phyloP scores from a whole-genome alignment of 2,888 invertebrate species.

The Imbricaverruca yamaguchii region DNA sequence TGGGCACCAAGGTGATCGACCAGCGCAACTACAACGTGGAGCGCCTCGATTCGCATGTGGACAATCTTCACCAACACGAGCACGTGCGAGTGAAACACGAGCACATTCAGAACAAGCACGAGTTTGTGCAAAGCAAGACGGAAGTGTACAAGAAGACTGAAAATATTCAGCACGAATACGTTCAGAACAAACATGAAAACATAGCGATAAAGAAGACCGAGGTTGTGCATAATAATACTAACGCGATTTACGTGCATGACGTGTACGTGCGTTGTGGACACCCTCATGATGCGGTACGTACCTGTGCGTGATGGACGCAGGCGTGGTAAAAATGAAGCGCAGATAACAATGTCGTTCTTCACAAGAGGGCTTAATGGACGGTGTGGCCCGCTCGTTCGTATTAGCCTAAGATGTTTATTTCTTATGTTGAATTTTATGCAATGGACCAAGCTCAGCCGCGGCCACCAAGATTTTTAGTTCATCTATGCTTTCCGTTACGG shows the following conservation, averaged over 20 bases:
- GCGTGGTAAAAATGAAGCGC: too few species aligned
- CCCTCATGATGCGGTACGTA: slow-evolving; percentile 27
- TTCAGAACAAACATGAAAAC: slow-evolving; percentile 29
- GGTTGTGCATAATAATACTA: slow-evolving; percentile 25
- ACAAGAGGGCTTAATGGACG: too few species aligned
- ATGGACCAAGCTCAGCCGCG: too few species aligned
- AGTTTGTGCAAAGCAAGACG: slow-evolving; percentile 24
- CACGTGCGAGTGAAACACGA: slow-evolving; percentile 27
- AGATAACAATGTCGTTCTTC: too few species aligned
- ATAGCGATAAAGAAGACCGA: slow-evolving; percentile 27
- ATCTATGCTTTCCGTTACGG: too few species aligned
- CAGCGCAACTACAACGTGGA: slow-evolving; percentile 25
- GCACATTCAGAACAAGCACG: slow-evolving; percentile 24
- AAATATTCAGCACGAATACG: slow-evolving; percentile 27
- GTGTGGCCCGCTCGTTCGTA: too few species aligned
- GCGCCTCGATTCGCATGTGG: slow-evolving; percentile 25
- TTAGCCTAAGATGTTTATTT: too few species aligned
- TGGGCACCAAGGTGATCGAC: slow-evolving; percentile 26
- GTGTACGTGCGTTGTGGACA: neutral
- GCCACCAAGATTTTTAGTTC: too few species aligned
- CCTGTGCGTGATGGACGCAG: too few species aligned
- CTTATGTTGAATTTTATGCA: too few species aligned
- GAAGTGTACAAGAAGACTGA: slow-evolving; percentile 28
- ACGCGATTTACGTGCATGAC: slow-evolving; percentile 24
- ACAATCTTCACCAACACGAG: slow-evolving; percentile 26